phyloP scores from a whole-genome alignment of 2,113 vertebrate genomes.

The Crypturellus undulatus region DNA sequence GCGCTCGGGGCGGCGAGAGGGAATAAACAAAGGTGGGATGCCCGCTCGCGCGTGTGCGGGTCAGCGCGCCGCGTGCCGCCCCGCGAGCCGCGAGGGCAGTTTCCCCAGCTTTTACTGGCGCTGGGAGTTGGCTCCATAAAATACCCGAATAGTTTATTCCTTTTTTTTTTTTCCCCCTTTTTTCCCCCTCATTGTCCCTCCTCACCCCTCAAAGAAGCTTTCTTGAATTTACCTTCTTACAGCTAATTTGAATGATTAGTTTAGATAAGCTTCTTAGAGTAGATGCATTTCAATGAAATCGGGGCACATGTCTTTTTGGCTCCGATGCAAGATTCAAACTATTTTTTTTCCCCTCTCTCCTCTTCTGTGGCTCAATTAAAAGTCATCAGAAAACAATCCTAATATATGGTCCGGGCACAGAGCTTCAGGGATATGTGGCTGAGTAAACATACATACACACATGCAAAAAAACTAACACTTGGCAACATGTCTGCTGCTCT shows the following conservation, averaged over 20 bases:
- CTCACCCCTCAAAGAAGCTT: conserved; percentile 53
- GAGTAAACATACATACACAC: conserved; percentile 46
- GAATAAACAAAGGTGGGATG: conserved; percentile 60
- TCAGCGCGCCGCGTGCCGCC: neutral
- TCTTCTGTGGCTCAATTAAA: conserved; percentile 63
- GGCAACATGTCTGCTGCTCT: conserved; percentile 57
- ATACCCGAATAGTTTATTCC: neutral
- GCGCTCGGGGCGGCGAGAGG: conserved; percentile 5
- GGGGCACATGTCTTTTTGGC: conserved; percentile 79
- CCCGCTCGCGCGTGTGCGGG: neutral
- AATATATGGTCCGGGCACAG: conserved; percentile 32
- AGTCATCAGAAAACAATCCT: conserved; percentile 65
- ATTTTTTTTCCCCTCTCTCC: conserved; percentile 43
- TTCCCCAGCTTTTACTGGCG: conserved; percentile 10
- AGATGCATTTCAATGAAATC: conserved; percentile 84
- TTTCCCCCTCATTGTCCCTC: neutral
- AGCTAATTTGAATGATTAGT: conserved; percentile 87
- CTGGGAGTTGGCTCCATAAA: conserved; percentile 34
- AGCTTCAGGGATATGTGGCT: conserved; percentile 57
- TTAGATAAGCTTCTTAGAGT: conserved; percentile 84
- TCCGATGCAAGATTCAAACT: conserved; percentile 73
- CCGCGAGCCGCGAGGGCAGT: neutral
- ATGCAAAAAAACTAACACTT: conserved; percentile 33
- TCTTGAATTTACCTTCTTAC: conserved; percentile 82
- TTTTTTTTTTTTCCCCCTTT: neutral